Percentiles rank a stretch among this genome's conserved stretches.
Conservation (phyloP, 2,113 vertebrate genomes). For the Hippocampus zosterae region DNA sequence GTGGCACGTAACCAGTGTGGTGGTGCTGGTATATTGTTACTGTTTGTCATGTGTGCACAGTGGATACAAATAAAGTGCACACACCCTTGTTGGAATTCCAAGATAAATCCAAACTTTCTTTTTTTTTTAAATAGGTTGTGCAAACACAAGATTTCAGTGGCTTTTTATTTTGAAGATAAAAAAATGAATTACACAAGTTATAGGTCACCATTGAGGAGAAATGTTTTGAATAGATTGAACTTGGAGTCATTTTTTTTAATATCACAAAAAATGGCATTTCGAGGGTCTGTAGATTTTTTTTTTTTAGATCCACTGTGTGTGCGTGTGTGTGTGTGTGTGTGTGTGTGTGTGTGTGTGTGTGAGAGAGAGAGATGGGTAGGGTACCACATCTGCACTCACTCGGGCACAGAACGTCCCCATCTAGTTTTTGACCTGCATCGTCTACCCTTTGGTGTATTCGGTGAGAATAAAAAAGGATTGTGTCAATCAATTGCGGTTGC, state of each 20-base stretch:
- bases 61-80: background rate
- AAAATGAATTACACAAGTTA: no score
- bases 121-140: no score
- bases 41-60: background rate
- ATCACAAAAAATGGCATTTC: background rate
- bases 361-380: constrained; percentile 15
- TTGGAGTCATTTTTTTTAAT: background rate
- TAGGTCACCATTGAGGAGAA: no score
- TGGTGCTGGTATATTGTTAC: constrained; percentile 10
- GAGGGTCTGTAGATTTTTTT: background rate
- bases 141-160: no score
- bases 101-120: background rate
- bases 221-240: background rate
- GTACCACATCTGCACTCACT: constrained; percentile 23
- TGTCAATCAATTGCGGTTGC: constrained; percentile 19
- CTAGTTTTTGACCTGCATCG: constrained; percentile 42
- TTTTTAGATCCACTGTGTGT: constrained; percentile 6
- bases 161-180: no score
- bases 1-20: constrained; percentile 33
- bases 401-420: constrained; percentile 41
- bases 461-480: constrained; percentile 33
- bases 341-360: constrained; percentile 15
- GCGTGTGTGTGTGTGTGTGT: background rate
- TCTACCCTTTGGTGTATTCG: constrained; percentile 62
- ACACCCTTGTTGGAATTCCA: background rate